phyloP scores from a whole-genome alignment of 2,797 vertebrate species.

The Masticophis lateralis region DNA sequence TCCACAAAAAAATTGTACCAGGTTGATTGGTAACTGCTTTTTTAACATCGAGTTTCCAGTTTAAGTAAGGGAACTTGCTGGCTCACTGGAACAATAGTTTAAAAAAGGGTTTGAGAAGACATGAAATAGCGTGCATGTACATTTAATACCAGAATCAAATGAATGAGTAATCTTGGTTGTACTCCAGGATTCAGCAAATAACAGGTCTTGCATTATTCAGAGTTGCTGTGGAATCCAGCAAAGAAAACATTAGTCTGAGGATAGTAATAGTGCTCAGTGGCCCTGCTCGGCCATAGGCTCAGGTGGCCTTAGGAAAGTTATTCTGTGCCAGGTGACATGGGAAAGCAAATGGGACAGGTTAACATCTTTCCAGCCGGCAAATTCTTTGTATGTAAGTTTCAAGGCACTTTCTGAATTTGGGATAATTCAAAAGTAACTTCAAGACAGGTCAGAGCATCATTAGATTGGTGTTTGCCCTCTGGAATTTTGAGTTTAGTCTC shows the following conservation, averaged over 20 bases:
- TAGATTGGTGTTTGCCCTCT: neutral
- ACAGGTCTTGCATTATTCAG: neutral
- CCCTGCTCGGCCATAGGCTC: neutral
- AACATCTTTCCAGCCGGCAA: neutral
- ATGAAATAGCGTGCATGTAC: neutral
- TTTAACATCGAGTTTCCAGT: slow-evolving; percentile 15
- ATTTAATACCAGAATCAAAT: neutral
- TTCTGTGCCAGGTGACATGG: neutral
- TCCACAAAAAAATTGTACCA: neutral
- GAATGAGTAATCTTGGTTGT: neutral
- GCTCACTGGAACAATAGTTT: neutral
- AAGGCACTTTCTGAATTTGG: neutral
- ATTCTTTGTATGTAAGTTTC: neutral
- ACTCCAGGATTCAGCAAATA: neutral
- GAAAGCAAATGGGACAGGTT: neutral
- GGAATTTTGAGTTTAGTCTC: neutral
- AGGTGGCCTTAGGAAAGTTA: neutral
- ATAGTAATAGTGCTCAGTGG: neutral
- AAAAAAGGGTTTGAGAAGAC: neutral
- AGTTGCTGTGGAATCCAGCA: neutral
- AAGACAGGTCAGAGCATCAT: neutral
- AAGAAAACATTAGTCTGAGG: neutral
- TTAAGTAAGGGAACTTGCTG: slow-evolving; percentile 12
- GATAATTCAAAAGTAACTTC: neutral
- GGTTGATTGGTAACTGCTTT: slow-evolving; percentile 8